Base-by-base conservation (phyloP, 2,797 vertebrate species). In the Heteromormyrus szaboi region DNA sequence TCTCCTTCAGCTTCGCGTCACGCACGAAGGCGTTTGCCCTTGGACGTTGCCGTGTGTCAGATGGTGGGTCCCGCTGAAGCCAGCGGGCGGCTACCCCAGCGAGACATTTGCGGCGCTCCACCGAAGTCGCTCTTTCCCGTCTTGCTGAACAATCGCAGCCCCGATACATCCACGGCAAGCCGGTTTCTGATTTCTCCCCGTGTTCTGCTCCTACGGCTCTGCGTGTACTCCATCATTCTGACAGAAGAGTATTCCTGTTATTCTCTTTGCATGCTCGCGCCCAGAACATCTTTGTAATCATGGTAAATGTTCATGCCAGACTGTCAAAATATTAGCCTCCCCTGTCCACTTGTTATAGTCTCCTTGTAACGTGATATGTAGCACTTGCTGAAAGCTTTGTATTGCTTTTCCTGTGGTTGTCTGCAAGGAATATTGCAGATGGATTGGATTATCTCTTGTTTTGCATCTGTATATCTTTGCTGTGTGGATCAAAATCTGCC, bases 181-280 rank as follows among this genome's bases (percentile, higher is more conserved):
- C 3, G 41, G n/a, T 51, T 9, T 50, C 4, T 51, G 11, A 17
- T 86, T 56, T 56, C 29, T 33, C 81, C 86, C 88, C 68, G 72
- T 90, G 86, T 29, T 88, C 89, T 62, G 88, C 85, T 88, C 79
- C 9, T 88, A 53, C 87, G 33, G 33, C 87, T 44, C 87, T 87
- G 84, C 89, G 83, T 46, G 51, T 46, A 4, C 50, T 41, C n/a
- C 33, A 33, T 85, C 22, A 85, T 29, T 87, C 25, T 89, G 44
- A 85, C 37, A 62, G 41, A 88, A 72, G 12, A 76, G 79, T 14
- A 65, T 46, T 72, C 59, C 51, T 89, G 44, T 65, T 68, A 37
- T 22, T 89, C 68, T 65, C 22, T 11, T 62, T 41, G 53, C 54
- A 59, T 14, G 76, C 59, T 53, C 37, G 4, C 72, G n/a, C 51